Base-by-base conservation (phyloP, 2,113 vertebrate genomes). In the Capricornis sumatraensis region DNA sequence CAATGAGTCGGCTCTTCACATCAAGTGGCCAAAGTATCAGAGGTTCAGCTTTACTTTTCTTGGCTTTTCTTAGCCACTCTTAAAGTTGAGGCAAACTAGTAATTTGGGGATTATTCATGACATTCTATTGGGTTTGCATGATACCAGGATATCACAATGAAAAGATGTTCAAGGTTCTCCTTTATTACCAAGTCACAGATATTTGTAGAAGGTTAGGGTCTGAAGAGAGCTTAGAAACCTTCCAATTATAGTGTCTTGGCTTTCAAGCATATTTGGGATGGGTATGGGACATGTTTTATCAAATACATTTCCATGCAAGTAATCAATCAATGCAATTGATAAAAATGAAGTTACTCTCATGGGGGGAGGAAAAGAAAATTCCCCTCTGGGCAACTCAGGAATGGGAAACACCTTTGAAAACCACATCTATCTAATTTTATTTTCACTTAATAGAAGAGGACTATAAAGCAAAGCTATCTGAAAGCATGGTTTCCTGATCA, bases 381-480 rank as follows among this genome's bases (percentile, higher is more conserved):
- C 53, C 52, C 1, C 13, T 47, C 76, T 64, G 13, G 40, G 40
- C 36, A 81, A 60, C 40, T 57, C 30, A 87, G 30, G 40, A 19
- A 43, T 78, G 55, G n/a, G 60, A 92, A 93, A 87, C 21, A n/a
- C 11, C 57, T 87, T 53, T 62, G 94, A 83, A 93, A 96, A 95
- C 15, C 50, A 60, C 7, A 57, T 17, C 43, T 88, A 1, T 60
- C 50, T 89, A 55, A 79, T 33, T 43, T 55, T 92, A 89, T 92
- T 94, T 85, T 95, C 17, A 83, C 17, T 25, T 27, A 47, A 25
- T 17, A 81, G 50, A 28, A 83, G 47, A 89, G 53, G 5, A 92
- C 8, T 12, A 10, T 14, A 84, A 50, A 58, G 2, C 2, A 17
- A 10, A 19, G 10, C n/a, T 43, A n/a, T 50, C 40, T 95, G 16